A percentile compares a stretch with the other conserved stretches of the same genome.
Conservation (phyloP, 2,797 vertebrate species). For the Myotis planiceps region DNA sequence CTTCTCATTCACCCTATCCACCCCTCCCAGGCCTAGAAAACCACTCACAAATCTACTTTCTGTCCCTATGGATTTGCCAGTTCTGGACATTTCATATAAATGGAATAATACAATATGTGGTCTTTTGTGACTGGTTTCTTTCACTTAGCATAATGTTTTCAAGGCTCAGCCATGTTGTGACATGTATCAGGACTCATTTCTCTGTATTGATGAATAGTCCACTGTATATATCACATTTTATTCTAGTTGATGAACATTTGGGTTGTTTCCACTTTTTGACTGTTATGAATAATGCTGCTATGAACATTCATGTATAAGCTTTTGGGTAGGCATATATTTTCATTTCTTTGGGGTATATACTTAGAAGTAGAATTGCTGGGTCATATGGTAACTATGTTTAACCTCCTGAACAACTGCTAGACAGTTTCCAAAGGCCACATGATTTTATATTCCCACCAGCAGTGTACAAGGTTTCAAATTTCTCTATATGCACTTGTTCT, state of each 20-base stretch:
- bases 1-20: neutral
- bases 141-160: neutral
- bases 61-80: neutral
- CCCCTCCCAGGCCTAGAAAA: neutral
- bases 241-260: neutral
- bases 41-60: neutral
- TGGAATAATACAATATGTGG: neutral
- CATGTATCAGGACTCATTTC: neutral
- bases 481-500: neutral
- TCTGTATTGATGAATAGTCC: neutral
- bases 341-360: neutral
- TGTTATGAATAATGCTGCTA: constrained; percentile 1
- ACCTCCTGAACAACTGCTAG: neutral
- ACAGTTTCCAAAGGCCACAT: neutral
- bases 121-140: constrained; percentile 1
- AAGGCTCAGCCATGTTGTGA: neutral
- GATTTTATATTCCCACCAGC: neutral
- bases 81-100: neutral
- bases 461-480: neutral
- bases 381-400: neutral
- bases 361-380: neutral
- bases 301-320: neutral
- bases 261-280: neutral
- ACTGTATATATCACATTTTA: neutral
- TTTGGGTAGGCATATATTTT: neutral